These are phyloP conservation scores for Brachylomia viminalis DNA, from an alignment of 2,888 invertebrate genomes.

Conservation along the genomic window DNA sequence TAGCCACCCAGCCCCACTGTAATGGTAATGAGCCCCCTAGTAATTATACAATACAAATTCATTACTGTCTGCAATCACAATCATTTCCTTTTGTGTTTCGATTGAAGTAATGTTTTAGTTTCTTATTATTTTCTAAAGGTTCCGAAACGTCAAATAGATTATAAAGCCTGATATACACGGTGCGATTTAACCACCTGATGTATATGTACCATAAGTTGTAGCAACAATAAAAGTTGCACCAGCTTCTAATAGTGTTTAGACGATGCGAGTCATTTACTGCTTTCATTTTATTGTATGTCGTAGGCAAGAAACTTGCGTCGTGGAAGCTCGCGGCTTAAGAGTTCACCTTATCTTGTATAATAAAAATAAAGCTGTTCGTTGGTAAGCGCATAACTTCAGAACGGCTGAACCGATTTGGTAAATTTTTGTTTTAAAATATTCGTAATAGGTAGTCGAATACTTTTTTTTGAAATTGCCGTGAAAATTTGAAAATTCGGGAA, in stretches of 20 bases:
- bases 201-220: not conserved
- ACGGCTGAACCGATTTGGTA: too few species aligned
- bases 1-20: conserved; percentile 30
- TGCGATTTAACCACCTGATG: not conserved
- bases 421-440: too few species aligned
- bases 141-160: not conserved
- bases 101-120: not conserved
- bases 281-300: too few species aligned
- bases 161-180: not conserved
- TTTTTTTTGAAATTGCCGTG: too few species aligned
- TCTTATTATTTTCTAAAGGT: not conserved
- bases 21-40: conserved; percentile 67
- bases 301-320: too few species aligned
- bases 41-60: conserved; percentile 62
- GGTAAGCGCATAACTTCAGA: too few species aligned
- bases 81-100: conserved; percentile 10
- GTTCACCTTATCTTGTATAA: too few species aligned
- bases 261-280: too few species aligned
- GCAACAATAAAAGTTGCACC: not conserved
- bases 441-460: too few species aligned
- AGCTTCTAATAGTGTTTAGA: not conserved
- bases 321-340: too few species aligned
- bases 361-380: too few species aligned
- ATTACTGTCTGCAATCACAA: conserved; percentile 36
- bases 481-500: too few species aligned